Conservation (phyloP, 1,140 invertebrate species). For the Steinernema khuongi region DNA sequence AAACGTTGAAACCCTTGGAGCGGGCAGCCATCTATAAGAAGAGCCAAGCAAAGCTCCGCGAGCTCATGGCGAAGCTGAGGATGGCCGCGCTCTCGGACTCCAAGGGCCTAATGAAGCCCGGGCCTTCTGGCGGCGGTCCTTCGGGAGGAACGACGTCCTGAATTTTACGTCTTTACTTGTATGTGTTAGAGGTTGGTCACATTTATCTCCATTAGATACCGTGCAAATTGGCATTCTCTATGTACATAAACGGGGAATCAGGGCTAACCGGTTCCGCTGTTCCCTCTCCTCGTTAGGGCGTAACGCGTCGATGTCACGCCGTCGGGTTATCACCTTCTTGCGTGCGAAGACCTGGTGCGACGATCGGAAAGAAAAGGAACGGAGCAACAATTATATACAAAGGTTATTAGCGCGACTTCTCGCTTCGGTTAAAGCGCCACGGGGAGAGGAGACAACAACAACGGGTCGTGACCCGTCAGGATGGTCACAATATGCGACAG, state of each 20-base stretch:
- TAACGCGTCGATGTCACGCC: background rate
- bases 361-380: background rate
- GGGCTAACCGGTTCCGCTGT: background rate
- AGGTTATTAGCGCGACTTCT: slow-evolving; percentile 11
- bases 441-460: background rate
- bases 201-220: no score
- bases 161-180: no score
- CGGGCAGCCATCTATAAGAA: no score
- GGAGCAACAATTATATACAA: background rate
- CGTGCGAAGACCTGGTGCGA: background rate
- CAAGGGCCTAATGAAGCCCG: no score
- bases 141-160: no score
- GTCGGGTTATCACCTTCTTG: background rate
- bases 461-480: background rate
- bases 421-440: slow-evolving; percentile 3
- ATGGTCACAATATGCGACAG: slow-evolving; percentile 8
- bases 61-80: no score
- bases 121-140: no score
- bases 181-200: no score
- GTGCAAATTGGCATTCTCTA: no score
- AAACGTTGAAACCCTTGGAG: no score
- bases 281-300: background rate
- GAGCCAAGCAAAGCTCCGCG: no score
- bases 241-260: background rate
- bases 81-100: no score